Evolutionary conservation across 2,888 invertebrate species (phyloP).

Genomic region (Ptilodon capucinus): DNA sequence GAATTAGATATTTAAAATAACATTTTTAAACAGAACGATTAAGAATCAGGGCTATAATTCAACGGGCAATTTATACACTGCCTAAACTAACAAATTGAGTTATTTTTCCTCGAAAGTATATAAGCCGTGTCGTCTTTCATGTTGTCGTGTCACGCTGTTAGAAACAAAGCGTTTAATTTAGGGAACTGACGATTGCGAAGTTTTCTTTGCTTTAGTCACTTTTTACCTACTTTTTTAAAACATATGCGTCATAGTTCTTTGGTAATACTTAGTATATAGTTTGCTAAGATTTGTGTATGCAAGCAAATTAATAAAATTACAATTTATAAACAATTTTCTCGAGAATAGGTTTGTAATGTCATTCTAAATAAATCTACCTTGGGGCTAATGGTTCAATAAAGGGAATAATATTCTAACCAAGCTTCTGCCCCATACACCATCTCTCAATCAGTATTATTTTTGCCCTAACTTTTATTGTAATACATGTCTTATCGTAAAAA

Average conservation of each 20-base stretch:
- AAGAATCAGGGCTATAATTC: slow-evolving; percentile 50
- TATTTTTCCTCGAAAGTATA: slow-evolving; percentile 38
- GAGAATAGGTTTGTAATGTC: too few relatives aligned
- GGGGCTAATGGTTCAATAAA: too few relatives aligned
- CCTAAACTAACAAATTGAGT: slow-evolving; percentile 40
- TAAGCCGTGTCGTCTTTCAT: slow-evolving; percentile 26
- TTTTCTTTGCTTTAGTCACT: slow-evolving; percentile 3
- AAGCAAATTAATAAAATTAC: too few relatives aligned
- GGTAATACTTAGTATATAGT: too few relatives aligned
- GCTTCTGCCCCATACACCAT: too few relatives aligned
- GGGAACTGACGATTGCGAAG: slow-evolving; percentile 6
- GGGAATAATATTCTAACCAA: too few relatives aligned
- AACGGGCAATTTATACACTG: slow-evolving; percentile 51
- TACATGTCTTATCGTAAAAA: too few relatives aligned
- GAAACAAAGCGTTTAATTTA: slow-evolving; percentile 20
- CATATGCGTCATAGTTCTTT: neutral
- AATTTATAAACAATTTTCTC: too few relatives aligned
- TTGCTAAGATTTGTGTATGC: neutral
- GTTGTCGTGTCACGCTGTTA: slow-evolving; percentile 10
- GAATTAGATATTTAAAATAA: slow-evolving; percentile 49
- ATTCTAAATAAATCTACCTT: too few relatives aligned
- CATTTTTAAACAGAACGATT: slow-evolving; percentile 51
- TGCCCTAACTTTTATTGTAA: too few relatives aligned
- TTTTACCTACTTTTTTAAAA: slow-evolving; percentile 1
- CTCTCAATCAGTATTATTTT: too few relatives aligned